A percentile compares a stretch with the other conserved stretches of the same genome.
Conservation (phyloP, 92 coral and sea anemone species). For the Porites rus region DNA sequence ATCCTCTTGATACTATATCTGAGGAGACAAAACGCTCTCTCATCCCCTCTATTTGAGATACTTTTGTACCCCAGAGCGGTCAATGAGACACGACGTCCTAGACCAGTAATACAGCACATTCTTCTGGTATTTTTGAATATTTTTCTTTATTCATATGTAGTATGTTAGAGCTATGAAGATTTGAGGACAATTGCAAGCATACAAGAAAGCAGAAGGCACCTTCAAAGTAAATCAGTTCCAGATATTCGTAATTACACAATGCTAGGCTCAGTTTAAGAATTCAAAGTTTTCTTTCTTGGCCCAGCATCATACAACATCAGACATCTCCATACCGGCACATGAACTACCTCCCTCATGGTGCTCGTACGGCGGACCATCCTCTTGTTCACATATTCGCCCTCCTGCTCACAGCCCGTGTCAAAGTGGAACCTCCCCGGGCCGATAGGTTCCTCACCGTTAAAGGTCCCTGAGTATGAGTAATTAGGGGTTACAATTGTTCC, state of each 20-base stretch:
- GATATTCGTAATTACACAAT: neutral
- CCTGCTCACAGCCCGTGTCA: conserved; percentile 75
- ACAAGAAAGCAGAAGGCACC: neutral
- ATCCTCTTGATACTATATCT: no score
- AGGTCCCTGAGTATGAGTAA: conserved; percentile 67
- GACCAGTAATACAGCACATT: no score
- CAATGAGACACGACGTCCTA: no score
- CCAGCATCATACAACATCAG: conserved; percentile 36
- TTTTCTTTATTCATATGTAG: neutral
- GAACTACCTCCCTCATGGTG: conserved; percentile 53
- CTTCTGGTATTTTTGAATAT: no score
- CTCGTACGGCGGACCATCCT: conserved; percentile 27
- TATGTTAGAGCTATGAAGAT: neutral
- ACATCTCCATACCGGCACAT: conserved; percentile 74
- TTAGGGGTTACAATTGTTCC: conserved; percentile 56
- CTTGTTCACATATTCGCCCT: conserved; percentile 71
- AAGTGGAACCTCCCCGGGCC: conserved; percentile 79
- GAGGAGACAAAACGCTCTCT: no score
- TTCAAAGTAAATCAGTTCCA: neutral
- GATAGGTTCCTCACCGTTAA: conserved; percentile 70
- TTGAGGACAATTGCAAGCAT: neutral
- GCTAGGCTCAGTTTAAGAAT: neutral
- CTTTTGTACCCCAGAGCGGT: no score
- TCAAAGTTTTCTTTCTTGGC: neutral
- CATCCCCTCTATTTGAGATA: no score